Conservation (phyloP, 1,140 invertebrate genomes). For the Drosophila melanica region DNA sequence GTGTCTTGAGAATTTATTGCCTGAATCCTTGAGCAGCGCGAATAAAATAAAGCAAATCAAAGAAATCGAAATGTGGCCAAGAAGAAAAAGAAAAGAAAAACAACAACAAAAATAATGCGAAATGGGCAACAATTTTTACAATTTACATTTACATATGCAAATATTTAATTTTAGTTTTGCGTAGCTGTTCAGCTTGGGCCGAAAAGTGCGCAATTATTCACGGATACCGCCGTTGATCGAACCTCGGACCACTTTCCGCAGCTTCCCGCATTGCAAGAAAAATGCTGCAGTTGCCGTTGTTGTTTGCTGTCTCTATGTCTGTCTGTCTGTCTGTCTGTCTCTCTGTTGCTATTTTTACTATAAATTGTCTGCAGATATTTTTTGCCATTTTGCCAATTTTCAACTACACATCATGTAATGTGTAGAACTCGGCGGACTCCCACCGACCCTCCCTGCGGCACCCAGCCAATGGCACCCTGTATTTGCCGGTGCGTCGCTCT, state of each 20-base stretch:
- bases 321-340: not conserved
- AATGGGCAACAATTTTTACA: conserved; percentile 37
- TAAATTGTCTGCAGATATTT: conserved; percentile 74
- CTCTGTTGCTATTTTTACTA: conserved; percentile 53
- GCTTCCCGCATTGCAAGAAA: not conserved
- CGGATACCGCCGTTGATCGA: conserved; percentile 45
- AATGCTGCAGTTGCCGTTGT: not conserved
- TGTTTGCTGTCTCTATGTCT: conserved; percentile 8
- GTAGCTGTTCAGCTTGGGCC: conserved; percentile 16
- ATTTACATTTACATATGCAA: conserved; percentile 29
- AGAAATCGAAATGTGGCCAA: conserved; percentile 6
- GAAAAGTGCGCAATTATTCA: conserved; percentile 73
- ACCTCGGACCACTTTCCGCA: conserved; percentile 4
- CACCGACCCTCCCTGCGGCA: not conserved
- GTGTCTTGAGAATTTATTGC: conserved; percentile 73
- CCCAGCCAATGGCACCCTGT: conserved; percentile 10
- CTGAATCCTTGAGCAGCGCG: conserved; percentile 56
- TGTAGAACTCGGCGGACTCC: conserved; percentile 21
- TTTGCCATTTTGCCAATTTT: conserved; percentile 73
- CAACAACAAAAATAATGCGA: conserved; percentile 31
- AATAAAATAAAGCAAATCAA: conserved; percentile 26
- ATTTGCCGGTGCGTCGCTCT: conserved; percentile 25
- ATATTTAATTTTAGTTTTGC: conserved; percentile 44
- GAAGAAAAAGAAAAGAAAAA: conserved; percentile 9
- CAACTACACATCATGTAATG: conserved; percentile 73